Base-by-base conservation (phyloP, 2,888 invertebrate genomes). In the Tipula helvola region DNA sequence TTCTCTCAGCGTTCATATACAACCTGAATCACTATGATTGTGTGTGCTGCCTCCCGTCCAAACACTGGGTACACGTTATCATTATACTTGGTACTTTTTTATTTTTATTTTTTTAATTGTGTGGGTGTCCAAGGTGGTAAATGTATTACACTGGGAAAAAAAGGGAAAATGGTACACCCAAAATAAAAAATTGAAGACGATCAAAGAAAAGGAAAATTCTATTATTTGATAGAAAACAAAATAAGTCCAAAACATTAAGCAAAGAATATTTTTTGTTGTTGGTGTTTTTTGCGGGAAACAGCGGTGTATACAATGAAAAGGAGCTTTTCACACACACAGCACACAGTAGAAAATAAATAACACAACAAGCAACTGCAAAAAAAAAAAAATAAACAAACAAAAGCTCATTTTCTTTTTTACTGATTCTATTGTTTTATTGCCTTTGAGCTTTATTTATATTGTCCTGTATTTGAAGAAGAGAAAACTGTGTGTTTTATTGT, bases 211-310 rank as follows among this genome's bases (percentile, higher is more conserved):
- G 28, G 28, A 71, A 71, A 71, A 71, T 71, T 71, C 71, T 71
- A 71, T 71, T 71, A 71, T 71, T 71, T 71, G 71, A 71, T 71
- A 71, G 71, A 71, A 71, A 71, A 71, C 71, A 71, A 71, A 71
- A 71, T 71, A 71, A 71, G 71, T 71, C 71, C 71, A 71, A 71
- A 71, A 71, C 71, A 71, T 71, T 71, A 71, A 28, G 71, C 18
- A 71, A 71, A 71, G 71, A 71, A 71, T 52, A 8, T 71, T 4
- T 39, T n/a, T 57, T 71, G 28, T 71, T 71, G 18, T 71, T 71
- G 71, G 0, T 57, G 52, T 10, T 8, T 71, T 71, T 28, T 71
- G 71, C 28, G 18, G 71, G 71, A 71, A 71, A 10, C 71, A 4
- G 71, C 10, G 28, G 71, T 71, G 28, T 28, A 71, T 28, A 71